These are phyloP conservation scores for Rhodeus uyekii DNA, from an alignment of 2,797 vertebrate genomes.

Conservation along the genomic window DNA sequence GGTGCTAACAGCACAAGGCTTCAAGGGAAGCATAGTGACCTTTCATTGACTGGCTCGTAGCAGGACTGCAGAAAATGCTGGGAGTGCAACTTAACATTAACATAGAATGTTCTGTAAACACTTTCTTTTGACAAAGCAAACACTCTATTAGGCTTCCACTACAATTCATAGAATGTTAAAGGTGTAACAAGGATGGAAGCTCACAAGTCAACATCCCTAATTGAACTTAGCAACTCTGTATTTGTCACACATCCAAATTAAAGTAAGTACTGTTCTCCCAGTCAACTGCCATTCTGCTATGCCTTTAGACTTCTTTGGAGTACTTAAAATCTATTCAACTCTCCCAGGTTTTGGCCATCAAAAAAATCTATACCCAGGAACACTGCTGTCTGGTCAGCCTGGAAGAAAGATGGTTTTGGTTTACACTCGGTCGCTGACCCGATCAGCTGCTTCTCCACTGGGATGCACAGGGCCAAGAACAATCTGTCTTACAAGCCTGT, in stretches of 20 bases:
- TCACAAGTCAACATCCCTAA: neutral
- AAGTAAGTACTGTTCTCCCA: conserved; percentile 5
- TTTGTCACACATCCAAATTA: conserved; percentile 6
- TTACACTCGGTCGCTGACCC: conserved; percentile 38
- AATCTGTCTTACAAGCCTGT: conserved; percentile 30
- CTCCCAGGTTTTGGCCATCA: conserved; percentile 35
- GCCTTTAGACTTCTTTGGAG: conserved; percentile 43
- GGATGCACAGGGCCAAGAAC: neutral
- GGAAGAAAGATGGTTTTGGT: conserved; percentile 44
- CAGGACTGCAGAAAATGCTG: conserved; percentile 3
- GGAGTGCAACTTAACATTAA: conserved; percentile 8
- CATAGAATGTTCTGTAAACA: neutral
- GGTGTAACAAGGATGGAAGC: neutral
- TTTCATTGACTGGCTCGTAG: conserved; percentile 13
- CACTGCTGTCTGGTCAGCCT: conserved; percentile 27
- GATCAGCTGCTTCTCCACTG: conserved; percentile 35
- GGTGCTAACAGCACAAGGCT: neutral
- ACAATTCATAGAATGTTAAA: neutral
- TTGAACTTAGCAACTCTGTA: conserved; percentile 1
- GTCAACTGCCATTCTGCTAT: neutral
- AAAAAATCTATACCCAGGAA: conserved; percentile 55
- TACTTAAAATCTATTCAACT: conserved; percentile 54
- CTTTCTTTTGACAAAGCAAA: neutral
- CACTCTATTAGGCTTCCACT: neutral
- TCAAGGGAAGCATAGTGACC: conserved; percentile 19